These are phyloP conservation scores for Crioceris asparagi DNA, from an alignment of 2,888 invertebrate genomes.

Conservation along the genomic window DNA sequence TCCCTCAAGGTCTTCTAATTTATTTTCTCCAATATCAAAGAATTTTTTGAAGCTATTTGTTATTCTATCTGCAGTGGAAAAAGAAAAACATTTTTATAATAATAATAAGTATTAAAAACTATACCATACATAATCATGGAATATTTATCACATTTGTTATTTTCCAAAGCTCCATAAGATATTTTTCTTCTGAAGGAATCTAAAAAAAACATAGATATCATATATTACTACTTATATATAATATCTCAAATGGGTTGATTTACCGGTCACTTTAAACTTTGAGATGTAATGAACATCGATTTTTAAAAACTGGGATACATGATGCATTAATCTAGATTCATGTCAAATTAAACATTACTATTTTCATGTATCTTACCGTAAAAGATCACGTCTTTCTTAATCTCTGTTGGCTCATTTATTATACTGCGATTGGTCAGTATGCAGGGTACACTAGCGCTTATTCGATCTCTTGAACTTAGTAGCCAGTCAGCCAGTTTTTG, in stretches of 20 bases:
- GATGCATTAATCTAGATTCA: too few relatives aligned
- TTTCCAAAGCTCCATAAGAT: conserved; percentile 14
- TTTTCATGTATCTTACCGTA: too few relatives aligned
- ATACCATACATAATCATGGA: background rate
- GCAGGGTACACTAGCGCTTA: conserved; percentile 16
- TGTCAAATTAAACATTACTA: too few relatives aligned
- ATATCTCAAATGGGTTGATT: too few relatives aligned
- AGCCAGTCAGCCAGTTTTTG: conserved; percentile 16
- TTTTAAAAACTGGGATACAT: too few relatives aligned
- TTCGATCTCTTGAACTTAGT: conserved; percentile 13
- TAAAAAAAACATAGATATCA: conserved; percentile 11
- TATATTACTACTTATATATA: conserved; percentile 1
- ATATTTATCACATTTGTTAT: conserved; percentile 4
- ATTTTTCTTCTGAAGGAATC: conserved; percentile 21
- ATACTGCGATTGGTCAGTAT: too few relatives aligned
- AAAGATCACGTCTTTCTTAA: too few relatives aligned
- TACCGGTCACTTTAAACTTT: too few relatives aligned
- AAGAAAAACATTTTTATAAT: too few relatives aligned
- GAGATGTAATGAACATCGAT: too few relatives aligned
- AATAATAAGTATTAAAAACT: too few relatives aligned
- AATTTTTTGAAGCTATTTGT: conserved; percentile 15
- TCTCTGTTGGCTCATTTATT: too few relatives aligned
- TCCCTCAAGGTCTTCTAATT: conserved; percentile 23
- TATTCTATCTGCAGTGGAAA: conserved; percentile 15
- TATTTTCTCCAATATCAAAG: conserved; percentile 16